Percentiles rank a stretch among this genome's conserved stretches.
Evolutionary conservation across 2,888 invertebrate species (phyloP).

Genomic region (Chrysodeixis includens): DNA sequence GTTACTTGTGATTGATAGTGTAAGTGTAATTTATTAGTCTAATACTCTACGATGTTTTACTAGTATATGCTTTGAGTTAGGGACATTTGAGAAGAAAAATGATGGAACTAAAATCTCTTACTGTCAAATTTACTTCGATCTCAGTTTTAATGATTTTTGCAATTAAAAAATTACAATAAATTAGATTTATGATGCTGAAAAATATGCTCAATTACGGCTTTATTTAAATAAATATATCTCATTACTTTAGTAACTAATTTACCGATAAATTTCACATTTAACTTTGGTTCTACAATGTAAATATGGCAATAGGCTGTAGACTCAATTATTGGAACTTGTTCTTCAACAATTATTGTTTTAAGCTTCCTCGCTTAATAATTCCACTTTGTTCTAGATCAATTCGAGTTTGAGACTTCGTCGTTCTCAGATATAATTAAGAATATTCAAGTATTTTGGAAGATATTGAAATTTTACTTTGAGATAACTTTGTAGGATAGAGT

Average conservation of each 20-base stretch:
- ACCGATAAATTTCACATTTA: conserved; percentile 21
- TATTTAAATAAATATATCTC: not conserved
- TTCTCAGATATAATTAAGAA: conserved; percentile 47
- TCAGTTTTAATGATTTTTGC: not conserved
- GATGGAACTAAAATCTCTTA: not conserved
- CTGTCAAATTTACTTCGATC: not conserved
- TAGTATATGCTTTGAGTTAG: not conserved
- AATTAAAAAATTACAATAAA: no score
- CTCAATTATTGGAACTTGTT: conserved; percentile 42
- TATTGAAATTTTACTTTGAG: conserved; percentile 26
- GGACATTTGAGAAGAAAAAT: not conserved
- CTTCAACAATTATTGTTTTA: conserved; percentile 33
- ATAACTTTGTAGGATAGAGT: conserved; percentile 8
- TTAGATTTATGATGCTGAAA: no score
- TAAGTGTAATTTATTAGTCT: conserved; percentile 45
- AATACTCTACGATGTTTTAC: conserved; percentile 34
- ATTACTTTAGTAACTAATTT: not conserved
- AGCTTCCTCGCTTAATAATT: conserved; percentile 40
- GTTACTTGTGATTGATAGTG: conserved; percentile 47
- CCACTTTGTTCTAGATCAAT: conserved; percentile 46
- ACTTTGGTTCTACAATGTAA: conserved; percentile 10
- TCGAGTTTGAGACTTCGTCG: conserved; percentile 31
- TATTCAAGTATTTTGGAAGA: conserved; percentile 39
- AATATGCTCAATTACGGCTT: not conserved
- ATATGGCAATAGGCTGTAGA: conserved; percentile 33